These are phyloP conservation scores for Chloroceryle inda DNA, from an alignment of 2,797 vertebrate genomes.

Conservation along the genomic window DNA sequence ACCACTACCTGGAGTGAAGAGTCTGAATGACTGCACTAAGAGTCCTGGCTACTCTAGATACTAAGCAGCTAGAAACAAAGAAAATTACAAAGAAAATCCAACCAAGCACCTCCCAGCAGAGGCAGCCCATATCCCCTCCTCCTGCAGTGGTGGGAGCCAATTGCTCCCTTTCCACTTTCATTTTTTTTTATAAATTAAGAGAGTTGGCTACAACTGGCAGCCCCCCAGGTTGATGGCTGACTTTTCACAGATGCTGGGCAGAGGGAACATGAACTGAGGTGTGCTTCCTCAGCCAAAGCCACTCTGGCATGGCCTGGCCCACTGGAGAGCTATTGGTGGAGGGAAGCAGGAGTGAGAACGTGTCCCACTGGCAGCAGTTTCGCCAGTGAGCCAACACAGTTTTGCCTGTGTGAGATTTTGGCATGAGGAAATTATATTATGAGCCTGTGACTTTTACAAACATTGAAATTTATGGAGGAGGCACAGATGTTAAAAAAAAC, in stretches of 20 bases:
- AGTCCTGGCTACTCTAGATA: background rate
- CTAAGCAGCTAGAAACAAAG: background rate
- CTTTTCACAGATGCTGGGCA: background rate
- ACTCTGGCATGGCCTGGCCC: background rate
- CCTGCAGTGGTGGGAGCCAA: background rate
- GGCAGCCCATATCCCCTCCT: background rate
- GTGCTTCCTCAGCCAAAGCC: background rate
- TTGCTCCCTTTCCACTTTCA: background rate
- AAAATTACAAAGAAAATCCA: background rate
- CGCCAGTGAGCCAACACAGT: background rate
- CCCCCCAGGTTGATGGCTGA: background rate
- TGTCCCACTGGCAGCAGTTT: background rate
- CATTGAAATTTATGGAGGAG: conserved; percentile 10
- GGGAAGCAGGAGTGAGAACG: background rate
- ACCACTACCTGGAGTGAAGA: background rate
- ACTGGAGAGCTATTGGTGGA: background rate
- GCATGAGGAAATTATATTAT: background rate
- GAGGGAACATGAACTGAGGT: background rate
- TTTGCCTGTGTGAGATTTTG: background rate
- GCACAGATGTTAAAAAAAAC: conserved; percentile 22
- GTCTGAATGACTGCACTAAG: background rate
- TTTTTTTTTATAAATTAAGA: background rate
- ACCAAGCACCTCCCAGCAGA: background rate
- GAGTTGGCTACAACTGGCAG: background rate
- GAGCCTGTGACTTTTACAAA: conserved; percentile 12